Base-by-base conservation (phyloP, 2,113 vertebrate genomes). In the Thalassoma bifasciatum region DNA sequence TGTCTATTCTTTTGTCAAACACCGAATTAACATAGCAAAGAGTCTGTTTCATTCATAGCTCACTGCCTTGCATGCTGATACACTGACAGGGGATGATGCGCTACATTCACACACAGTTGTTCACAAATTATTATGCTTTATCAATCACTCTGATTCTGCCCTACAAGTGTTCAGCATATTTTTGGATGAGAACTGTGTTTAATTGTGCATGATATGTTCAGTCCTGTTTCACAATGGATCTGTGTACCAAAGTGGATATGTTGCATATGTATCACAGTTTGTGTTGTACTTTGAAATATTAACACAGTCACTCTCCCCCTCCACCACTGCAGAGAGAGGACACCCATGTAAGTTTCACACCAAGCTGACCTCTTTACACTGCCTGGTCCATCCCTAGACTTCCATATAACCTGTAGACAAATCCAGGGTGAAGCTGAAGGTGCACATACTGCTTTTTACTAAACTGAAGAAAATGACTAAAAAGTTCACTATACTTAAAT, bases 261-360 rank as follows among this genome's bases (percentile, higher is more conserved):
- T 60, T 79, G 58, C 53, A 68, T 36, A 60, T 75, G 58, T 79
- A 66, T 42, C 77, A 61, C 75, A 4, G 60, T 76, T 73, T 79
- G 64, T 83, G 66, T 73, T 85, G 61, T 85, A 66, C 66, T 75
- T 79, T 70, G 67, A 73, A 74, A 81, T 84, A 88, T 89, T 92
- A 93, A 94, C 83, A 65, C 73, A 23, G 47, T 90, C 82, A 89
- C 87, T 91, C 75, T 83, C 88, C 73, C 83, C 77, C 81, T 73
- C 81, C 79, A 85, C 68, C 80, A 81, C 82, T 91, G 77, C 93
- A 95, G 94, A 95, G 79, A 93, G 94, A 94, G 94, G 94, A 94
- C 94, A 95, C 83, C 94, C 94, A 95, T 95, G 94, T 95, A 95
- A 95, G 94, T 95, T 83, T 84, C 68, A 36, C 78, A 76, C 75